Evolutionary conservation across 1,140 invertebrate species (phyloP).

Genomic region (Bombus breviceps): DNA sequence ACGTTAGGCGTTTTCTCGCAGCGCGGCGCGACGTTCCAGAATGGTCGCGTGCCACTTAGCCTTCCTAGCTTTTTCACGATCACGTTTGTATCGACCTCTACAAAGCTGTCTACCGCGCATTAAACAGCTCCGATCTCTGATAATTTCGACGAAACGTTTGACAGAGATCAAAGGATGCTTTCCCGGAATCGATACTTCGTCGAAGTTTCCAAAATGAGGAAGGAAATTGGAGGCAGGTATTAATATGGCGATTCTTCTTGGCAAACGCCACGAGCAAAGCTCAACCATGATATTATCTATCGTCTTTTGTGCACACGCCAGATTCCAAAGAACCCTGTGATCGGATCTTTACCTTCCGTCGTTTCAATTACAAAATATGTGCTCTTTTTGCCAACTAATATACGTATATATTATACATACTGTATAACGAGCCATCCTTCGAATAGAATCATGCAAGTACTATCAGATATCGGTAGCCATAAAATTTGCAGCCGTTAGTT

Average conservation of each 20-base stretch:
- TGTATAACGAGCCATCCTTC: not conserved
- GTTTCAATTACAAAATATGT: too few relatives aligned
- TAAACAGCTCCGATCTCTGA: not conserved
- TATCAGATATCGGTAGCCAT: not conserved
- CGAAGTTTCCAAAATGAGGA: not conserved
- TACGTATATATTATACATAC: not conserved
- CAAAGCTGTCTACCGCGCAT: not conserved
- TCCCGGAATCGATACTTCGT: not conserved
- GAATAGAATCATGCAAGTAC: too few relatives aligned
- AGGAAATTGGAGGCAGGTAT: not conserved
- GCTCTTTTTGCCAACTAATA: not conserved
- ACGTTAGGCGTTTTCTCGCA: conserved; percentile 25
- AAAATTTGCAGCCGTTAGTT: not conserved
- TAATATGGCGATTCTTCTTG: not conserved
- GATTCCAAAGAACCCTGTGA: not conserved
- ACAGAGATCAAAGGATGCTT: conserved; percentile 21
- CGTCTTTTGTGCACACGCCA: not conserved
- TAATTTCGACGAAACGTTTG: not conserved
- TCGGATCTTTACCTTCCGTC: too few relatives aligned
- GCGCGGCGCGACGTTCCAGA: not conserved
- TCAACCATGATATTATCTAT: not conserved
- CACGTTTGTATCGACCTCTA: not conserved
- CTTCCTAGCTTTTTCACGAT: not conserved
- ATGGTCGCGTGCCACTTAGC: not conserved
- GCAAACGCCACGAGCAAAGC: not conserved